phyloP scores from a whole-genome alignment of 2,113 vertebrate species.

The Eclectus roratus region DNA sequence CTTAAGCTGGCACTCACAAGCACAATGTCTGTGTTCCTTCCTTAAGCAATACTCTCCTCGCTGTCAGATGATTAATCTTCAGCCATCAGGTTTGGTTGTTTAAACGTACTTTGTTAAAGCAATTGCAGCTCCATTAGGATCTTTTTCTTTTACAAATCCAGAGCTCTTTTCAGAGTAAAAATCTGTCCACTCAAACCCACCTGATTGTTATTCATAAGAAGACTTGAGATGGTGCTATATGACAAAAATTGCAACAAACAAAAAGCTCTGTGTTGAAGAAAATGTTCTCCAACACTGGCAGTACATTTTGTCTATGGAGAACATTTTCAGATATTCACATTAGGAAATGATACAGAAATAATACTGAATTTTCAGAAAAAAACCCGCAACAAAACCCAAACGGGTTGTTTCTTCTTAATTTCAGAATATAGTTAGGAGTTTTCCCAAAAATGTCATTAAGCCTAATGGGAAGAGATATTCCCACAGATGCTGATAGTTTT shows the following conservation, averaged over 20 bases:
- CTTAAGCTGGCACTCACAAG: not conserved
- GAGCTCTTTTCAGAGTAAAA: slow-evolving; percentile 5
- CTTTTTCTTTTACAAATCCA: not conserved
- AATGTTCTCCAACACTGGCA: slow-evolving; percentile 22
- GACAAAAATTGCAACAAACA: slow-evolving; percentile 6
- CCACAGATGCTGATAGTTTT: not conserved
- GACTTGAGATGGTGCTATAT: not conserved
- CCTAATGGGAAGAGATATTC: not conserved
- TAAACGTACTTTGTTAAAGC: not conserved
- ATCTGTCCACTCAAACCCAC: not conserved
- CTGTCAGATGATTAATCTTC: not conserved
- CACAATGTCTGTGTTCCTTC: not conserved
- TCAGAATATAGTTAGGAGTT: not conserved
- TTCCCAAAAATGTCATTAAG: not conserved
- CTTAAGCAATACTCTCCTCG: not conserved
- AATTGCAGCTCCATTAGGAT: not conserved
- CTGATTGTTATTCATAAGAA: not conserved
- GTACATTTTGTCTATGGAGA: not conserved
- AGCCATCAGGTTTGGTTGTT: not conserved
- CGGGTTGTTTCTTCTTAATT: not conserved
- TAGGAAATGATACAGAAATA: not conserved
- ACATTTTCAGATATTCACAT: not conserved
- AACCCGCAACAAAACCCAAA: not conserved
- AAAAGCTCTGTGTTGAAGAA: slow-evolving; percentile 26
- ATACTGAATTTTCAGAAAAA: slow-evolving; percentile 2